A percentile compares a stretch with the other conserved stretches of the same genome.
Conservation (phyloP, 1,140 invertebrate species). For the Steinernema feltiae region DNA sequence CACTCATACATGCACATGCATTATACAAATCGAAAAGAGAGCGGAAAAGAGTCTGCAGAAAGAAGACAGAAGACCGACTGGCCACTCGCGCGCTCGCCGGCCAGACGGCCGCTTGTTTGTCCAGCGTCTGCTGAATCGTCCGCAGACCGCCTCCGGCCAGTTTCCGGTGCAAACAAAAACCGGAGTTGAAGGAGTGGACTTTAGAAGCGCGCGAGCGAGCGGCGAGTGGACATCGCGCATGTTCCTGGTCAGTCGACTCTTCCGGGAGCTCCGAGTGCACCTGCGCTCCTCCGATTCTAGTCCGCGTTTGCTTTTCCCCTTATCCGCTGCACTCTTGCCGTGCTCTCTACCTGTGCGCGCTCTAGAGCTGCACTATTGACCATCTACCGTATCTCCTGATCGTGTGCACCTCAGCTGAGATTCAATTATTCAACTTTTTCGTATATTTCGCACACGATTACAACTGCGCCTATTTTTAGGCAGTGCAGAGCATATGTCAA, state of each 20-base stretch:
- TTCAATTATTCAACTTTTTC: not conserved
- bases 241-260: conserved; percentile 1
- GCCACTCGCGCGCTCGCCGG: not conserved
- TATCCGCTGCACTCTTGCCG: not conserved
- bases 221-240: not conserved
- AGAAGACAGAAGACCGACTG: not conserved
- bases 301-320: no score
- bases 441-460: not conserved
- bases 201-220: no score
- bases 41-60: not conserved
- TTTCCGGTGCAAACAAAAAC: conserved; percentile 13
- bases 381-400: no score
- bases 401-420: no score
- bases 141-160: not conserved
- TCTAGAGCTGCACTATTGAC: no score
- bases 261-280: not conserved
- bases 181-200: not conserved
- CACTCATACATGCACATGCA: conserved; percentile 13
- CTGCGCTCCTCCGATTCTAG: no score
- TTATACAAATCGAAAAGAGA: not conserved
- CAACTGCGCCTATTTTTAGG: conserved; percentile 10
- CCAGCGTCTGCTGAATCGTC: not conserved
- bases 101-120: not conserved
- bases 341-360: not conserved
- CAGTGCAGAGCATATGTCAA: not conserved